Conservation (phyloP, 1,140 invertebrate species). For the Phocides pigmalion region DNA sequence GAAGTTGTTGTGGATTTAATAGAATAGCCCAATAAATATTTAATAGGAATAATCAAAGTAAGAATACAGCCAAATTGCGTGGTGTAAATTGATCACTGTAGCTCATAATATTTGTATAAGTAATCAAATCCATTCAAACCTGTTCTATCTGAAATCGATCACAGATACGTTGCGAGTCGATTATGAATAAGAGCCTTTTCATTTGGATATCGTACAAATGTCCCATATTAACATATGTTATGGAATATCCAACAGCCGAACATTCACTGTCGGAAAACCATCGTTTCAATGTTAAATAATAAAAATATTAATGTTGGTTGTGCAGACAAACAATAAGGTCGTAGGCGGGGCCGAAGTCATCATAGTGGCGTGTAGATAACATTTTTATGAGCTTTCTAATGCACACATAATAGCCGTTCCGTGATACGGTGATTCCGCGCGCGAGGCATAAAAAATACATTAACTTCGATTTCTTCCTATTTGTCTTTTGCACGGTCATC, state of each 20-base stretch:
- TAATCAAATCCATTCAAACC: too few species aligned
- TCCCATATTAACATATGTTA: background rate
- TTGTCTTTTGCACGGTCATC: conserved; percentile 20
- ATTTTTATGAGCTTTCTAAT: conserved; percentile 29
- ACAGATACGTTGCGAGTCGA: too few species aligned
- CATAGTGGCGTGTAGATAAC: conserved; percentile 18
- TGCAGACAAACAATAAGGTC: conserved; percentile 11
- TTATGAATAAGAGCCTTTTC: too few species aligned
- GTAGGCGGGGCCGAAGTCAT: background rate
- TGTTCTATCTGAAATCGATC: too few species aligned
- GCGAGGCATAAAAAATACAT: conserved; percentile 24
- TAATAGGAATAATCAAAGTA: too few species aligned
- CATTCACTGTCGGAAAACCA: background rate
- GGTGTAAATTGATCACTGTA: too few species aligned
- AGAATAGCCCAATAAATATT: too few species aligned
- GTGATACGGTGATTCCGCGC: conserved; percentile 28
- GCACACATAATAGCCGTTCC: conserved; percentile 29
- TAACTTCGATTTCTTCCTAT: conserved; percentile 25
- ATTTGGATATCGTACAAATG: too few species aligned
- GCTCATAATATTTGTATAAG: too few species aligned
- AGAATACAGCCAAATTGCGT: too few species aligned
- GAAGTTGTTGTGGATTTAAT: too few species aligned
- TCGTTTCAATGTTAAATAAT: background rate
- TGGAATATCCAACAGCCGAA: background rate
- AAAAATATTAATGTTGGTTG: background rate